Percentiles rank a stretch among this genome's conserved stretches.
Evolutionary conservation across 92 coral and sea anemone species (phyloP).

Genomic region (Siderastrea radians): DNA sequence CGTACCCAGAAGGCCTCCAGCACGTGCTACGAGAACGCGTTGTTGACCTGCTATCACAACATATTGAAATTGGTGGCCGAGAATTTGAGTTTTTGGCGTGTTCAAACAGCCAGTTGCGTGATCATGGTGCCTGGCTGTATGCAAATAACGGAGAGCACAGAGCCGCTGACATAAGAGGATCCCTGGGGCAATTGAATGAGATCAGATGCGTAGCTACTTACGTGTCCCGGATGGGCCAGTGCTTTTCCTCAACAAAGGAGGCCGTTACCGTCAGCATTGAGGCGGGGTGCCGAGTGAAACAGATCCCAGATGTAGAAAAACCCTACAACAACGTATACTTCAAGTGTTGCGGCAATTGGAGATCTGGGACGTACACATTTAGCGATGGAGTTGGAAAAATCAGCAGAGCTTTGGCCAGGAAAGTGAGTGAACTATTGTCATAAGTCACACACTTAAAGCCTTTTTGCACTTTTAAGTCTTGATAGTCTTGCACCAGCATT

Average conservation of each 20-base stretch:
- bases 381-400: slow-evolving; percentile 96
- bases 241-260: slow-evolving; percentile 96
- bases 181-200: slow-evolving; percentile 84
- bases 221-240: slow-evolving; percentile 99
- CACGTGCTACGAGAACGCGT: slow-evolving; percentile 80
- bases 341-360: slow-evolving; percentile 54
- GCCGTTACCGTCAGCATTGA: slow-evolving; percentile 80
- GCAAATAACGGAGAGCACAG: slow-evolving; percentile 68
- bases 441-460: too few species aligned
- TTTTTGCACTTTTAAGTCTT: too few species aligned
- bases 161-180: slow-evolving; percentile 80
- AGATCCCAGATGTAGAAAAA: slow-evolving; percentile 75
- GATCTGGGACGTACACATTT: slow-evolving; percentile 86
- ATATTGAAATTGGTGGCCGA: slow-evolving; percentile 73
- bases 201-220: slow-evolving; percentile 94
- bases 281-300: slow-evolving; percentile 61
- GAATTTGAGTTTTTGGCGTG: slow-evolving; percentile 88
- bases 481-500: too few species aligned
- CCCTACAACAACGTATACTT: slow-evolving; percentile 63
- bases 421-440: slow-evolving; percentile 48
- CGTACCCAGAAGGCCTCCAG: slow-evolving; percentile 69
- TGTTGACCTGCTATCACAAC: slow-evolving; percentile 54
- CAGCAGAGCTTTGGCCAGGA: slow-evolving; percentile 79
- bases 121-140: slow-evolving; percentile 96
- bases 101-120: slow-evolving; percentile 94